Percentiles rank a stretch among this genome's conserved stretches.
Conservation (phyloP, 2,113 vertebrate species). For the Sinocyclocheilus rhinocerous region DNA sequence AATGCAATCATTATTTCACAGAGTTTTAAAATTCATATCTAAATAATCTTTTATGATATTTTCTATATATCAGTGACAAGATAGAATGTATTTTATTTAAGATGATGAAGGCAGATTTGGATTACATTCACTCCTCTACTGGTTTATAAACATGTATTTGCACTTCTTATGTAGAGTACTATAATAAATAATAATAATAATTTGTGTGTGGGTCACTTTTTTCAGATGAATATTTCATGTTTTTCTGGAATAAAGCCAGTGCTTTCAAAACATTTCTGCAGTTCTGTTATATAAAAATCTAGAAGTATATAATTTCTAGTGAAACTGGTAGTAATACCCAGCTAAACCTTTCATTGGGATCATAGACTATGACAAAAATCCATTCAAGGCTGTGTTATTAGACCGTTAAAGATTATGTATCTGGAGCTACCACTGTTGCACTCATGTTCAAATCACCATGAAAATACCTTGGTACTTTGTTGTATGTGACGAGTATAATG, state of each 20-base stretch:
- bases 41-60: constrained; percentile 4
- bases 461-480: too few relatives aligned
- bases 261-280: too few relatives aligned
- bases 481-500: too few relatives aligned
- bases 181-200: constrained; percentile 6
- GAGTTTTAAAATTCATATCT: neutral
- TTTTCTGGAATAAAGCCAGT: neutral
- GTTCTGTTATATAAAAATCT: too few relatives aligned
- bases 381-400: too few relatives aligned
- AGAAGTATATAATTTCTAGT: too few relatives aligned
- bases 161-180: constrained; percentile 11
- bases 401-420: too few relatives aligned
- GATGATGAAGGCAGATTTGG: constrained; percentile 8
- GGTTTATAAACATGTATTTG: constrained; percentile 42
- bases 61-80: neutral
- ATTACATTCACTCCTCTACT: constrained; percentile 21
- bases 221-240: neutral
- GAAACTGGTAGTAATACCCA: too few relatives aligned
- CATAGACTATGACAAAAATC: too few relatives aligned
- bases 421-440: too few relatives aligned
- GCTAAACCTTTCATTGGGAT: too few relatives aligned
- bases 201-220: neutral
- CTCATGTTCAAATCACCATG: too few relatives aligned
- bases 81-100: constrained; percentile 41
- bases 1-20: constrained; percentile 6